Evolutionary conservation across 2,888 invertebrate genomes (phyloP).

Genomic region (Dorcus hopei): DNA sequence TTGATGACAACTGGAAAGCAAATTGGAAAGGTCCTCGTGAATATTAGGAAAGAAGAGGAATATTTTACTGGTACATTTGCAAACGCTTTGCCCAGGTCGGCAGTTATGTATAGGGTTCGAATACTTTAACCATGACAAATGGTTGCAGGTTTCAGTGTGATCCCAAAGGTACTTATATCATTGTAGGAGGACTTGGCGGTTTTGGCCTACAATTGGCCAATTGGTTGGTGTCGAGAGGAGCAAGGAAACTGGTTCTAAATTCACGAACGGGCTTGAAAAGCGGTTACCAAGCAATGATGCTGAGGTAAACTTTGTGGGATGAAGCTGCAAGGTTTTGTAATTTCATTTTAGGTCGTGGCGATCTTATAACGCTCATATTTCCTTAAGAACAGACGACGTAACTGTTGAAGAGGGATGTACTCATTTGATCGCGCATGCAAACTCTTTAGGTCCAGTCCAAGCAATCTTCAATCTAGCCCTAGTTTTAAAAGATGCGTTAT

Average conservation of each 20-base stretch:
- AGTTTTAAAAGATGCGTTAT: constrained; percentile 68
- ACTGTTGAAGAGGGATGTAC: constrained; percentile 68
- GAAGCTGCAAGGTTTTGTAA: neutral
- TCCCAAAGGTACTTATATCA: constrained; percentile 40
- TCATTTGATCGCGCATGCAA: constrained; percentile 63
- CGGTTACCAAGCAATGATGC: constrained; percentile 76
- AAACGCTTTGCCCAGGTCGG: constrained; percentile 27
- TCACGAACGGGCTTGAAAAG: constrained; percentile 76
- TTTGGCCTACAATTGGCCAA: constrained; percentile 87
- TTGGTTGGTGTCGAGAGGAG: constrained; percentile 83
- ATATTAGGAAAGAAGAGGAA: constrained; percentile 38
- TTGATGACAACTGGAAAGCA: constrained; percentile 70
- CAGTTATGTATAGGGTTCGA: neutral
- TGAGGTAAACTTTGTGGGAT: constrained; percentile 52
- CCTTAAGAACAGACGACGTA: constrained; percentile 70
- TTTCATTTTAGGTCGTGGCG: constrained; percentile 54
- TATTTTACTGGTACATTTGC: constrained; percentile 21
- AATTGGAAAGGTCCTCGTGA: constrained; percentile 67
- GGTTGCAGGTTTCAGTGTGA: constrained; percentile 39
- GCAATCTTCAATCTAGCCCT: constrained; percentile 91
- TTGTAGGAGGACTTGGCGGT: constrained; percentile 83
- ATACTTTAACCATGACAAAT: constrained; percentile 30
- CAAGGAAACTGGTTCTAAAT: constrained; percentile 71
- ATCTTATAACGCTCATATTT: constrained; percentile 64
- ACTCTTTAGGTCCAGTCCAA: constrained; percentile 65